Evolutionary conservation across 53 echinoderm and acorn worm genomes (phyloP), one percentile per base, ranked within the genome.

Genomic region (Crossaster papposus): DNA sequence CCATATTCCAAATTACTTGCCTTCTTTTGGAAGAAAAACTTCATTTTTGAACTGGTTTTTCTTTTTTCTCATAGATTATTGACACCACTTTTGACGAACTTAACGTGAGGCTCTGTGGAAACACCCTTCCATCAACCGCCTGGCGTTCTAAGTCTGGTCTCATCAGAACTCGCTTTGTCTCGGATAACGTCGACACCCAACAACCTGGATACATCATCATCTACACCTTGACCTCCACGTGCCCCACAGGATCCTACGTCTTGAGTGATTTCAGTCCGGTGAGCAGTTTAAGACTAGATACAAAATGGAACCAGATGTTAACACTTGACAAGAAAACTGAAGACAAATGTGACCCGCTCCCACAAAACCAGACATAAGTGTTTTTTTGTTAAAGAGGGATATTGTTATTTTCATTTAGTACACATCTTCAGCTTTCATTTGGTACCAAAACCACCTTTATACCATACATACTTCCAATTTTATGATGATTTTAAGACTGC

Each of bases 41-140:
- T n/a, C 51, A 3, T 30, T 0, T 26, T 10, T 12, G 9, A 80
- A 1, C 12, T 15, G 20, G 22, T 35, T 32, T 1, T 1, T 8
- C 15, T 74, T 74, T 74, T 15, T 13, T 8, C 36, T 34, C 31
- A 1, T 14, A 74, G 34, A 35, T 74, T 22, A 74, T 17, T 13
- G 35, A 74, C 1, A 3, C 34, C 2, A 18, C 18, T 74, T 74
- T 36, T 32, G 72, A 55, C 4, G 87, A 71, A 18, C 33, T 91
- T 30, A 79, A 18, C 51, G 33, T 68, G n/a, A 65, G 51, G 12
- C 68, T 80, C 11, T 91, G 91, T 72, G 91, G 91, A 17, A 55
- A 32, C 23, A 38, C 3, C 14, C 74, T 71, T 28, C 83, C 83
- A 3, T 51, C 2, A 2, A 54, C 64, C 2, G 2, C 51, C 2